Conservation (phyloP, 2,888 invertebrate genomes). For the Ochropleura leucogaster region DNA sequence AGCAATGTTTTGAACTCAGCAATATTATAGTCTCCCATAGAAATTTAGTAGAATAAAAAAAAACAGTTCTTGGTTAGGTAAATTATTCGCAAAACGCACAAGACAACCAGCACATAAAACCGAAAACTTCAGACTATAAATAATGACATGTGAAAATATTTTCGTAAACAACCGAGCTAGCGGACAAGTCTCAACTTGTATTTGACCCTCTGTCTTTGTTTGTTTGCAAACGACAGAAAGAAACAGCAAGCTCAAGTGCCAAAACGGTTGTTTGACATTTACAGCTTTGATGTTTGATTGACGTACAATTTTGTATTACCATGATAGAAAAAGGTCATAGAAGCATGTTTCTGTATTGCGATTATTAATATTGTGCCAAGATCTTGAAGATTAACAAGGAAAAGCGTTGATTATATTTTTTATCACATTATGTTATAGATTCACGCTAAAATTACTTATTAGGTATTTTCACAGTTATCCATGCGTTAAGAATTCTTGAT, state of each 20-base stretch:
- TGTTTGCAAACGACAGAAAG: constrained; percentile 39
- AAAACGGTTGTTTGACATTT: neutral
- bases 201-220: constrained; percentile 46
- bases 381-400: too few species aligned
- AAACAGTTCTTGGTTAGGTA: constrained; percentile 10
- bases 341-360: too few species aligned
- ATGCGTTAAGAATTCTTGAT: too few species aligned
- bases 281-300: too few species aligned
- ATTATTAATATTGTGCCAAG: too few species aligned
- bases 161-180: constrained; percentile 53
- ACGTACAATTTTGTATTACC: neutral
- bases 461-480: too few species aligned
- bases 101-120: neutral
- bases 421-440: too few species aligned
- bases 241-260: constrained; percentile 21
- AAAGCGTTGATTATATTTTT: too few species aligned
- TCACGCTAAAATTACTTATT: too few species aligned
- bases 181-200: constrained; percentile 69
- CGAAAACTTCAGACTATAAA: constrained; percentile 41
- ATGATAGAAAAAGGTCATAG: neutral
- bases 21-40: neutral
- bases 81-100: constrained; percentile 3
- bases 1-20: constrained; percentile 4
- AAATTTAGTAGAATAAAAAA: constrained; percentile 13
- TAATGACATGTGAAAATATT: constrained; percentile 44